Base-by-base conservation (phyloP, 2,113 vertebrate species). In the Melanocharis versteri region DNA sequence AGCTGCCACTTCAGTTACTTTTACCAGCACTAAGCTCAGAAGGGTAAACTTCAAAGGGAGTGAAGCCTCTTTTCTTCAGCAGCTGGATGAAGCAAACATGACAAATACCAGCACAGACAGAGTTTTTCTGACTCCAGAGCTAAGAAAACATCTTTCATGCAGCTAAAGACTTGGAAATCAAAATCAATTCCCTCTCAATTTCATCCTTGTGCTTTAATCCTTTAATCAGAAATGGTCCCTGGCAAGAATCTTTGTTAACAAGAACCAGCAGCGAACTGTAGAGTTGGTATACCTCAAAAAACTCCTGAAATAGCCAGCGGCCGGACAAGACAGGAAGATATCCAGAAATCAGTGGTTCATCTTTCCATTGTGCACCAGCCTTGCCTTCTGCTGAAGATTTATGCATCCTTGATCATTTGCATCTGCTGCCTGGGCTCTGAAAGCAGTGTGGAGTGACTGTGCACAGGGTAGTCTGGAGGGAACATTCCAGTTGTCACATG, bases 41-140 rank as follows among this genome's bases (percentile, higher is more conserved):
- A 80, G 47, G 37, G 31, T 83, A 30, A 90, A 81, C 92, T 94
- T 90, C 76, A 96, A 94, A 96, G 75, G 31, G 37, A 76, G 8
- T 6, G 30, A 95, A 83, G 58, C 27, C 15, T 87, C 61, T 79
- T 68, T 94, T 85, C 69, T 85, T 78, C 75, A 69, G 50, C 78
- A 76, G 42, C 24, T 93, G 61, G 50, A 51, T 90, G 83, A 93
- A 86, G 60, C 31, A 83, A 95, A 66, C 37, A 16, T 73, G 89
- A 85, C 39, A 22, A 13, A 6, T 51, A 71, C 21, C 79, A 92
- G 69, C 62, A 81, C 23, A 88, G 71, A 76, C 4, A 85, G 0
- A 11, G 44, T 65, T 89, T 90, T 69, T 15, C 82, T 51, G 44
- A 83, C 40, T 85, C 47, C 42, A 81, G 47, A 70, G 39, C 69